Percentiles rank a stretch among this genome's conserved stretches.
phyloP scores from a whole-genome alignment of 2,797 vertebrate genomes.

The Crax fasciolata region DNA sequence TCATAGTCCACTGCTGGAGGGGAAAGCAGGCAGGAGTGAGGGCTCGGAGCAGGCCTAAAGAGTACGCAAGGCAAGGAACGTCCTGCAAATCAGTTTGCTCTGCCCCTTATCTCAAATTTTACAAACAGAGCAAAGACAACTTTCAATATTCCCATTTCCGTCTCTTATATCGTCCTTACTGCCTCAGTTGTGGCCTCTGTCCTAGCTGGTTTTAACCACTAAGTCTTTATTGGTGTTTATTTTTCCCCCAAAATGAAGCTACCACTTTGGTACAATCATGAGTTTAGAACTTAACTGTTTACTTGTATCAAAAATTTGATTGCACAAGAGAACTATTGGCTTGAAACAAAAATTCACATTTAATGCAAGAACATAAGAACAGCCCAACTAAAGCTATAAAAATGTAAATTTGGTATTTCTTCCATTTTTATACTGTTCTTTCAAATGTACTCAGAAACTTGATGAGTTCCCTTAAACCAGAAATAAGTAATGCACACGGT shows the following conservation, averaged over 20 bases:
- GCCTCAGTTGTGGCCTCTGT: background rate
- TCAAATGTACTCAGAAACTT: background rate
- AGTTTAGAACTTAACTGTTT: background rate
- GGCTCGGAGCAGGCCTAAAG: background rate
- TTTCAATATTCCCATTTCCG: background rate
- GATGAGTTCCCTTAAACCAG: background rate
- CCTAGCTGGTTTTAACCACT: background rate
- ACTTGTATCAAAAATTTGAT: background rate
- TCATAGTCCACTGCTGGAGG: background rate
- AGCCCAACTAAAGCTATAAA: no score
- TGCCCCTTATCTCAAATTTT: background rate
- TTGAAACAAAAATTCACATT: background rate
- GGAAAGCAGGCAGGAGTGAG: background rate
- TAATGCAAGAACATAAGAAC: background rate
- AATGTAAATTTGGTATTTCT: background rate
- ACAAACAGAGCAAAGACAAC: background rate
- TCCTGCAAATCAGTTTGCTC: background rate
- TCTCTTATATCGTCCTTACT: background rate
- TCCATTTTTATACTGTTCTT: background rate
- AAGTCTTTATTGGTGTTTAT: background rate
- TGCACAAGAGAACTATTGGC: background rate
- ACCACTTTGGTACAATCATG: background rate
- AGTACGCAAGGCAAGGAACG: accelerated
- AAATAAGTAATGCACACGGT: accelerated
- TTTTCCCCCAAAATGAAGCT: background rate